A percentile compares a stretch with the other conserved stretches of the same genome.
Evolutionary conservation across 1,140 invertebrate genomes (phyloP).

Genomic region (Lucilia cuprina): DNA sequence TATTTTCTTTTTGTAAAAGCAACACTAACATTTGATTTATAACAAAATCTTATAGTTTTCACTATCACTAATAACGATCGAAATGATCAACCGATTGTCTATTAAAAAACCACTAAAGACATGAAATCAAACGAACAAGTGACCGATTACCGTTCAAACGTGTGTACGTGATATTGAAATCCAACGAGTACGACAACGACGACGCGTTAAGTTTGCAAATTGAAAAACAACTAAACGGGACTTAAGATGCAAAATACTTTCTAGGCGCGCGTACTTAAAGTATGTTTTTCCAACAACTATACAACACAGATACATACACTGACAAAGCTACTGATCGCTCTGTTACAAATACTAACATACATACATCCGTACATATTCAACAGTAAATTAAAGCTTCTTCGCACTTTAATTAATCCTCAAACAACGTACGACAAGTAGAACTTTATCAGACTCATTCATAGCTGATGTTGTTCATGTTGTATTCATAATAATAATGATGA

Average conservation of each 20-base stretch:
- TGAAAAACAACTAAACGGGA: conserved; percentile 60
- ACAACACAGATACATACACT: not conserved
- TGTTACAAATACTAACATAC: not conserved
- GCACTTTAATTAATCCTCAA: conserved; percentile 1
- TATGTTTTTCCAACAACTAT: conserved; percentile 2
- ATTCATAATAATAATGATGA: not conserved
- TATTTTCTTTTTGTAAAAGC: not conserved
- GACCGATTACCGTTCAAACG: conserved; percentile 18
- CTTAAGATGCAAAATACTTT: conserved; percentile 55
- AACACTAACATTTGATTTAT: not conserved
- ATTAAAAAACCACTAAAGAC: not conserved
- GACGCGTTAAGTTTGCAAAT: conserved; percentile 60
- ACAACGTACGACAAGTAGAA: conserved; percentile 7
- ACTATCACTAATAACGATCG: not conserved
- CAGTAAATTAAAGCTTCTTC: not conserved
- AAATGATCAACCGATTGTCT: not conserved
- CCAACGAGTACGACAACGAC: conserved; percentile 36
- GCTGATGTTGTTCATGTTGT: not conserved
- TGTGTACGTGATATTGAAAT: too few relatives aligned
- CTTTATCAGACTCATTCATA: not conserved
- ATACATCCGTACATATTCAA: too few relatives aligned
- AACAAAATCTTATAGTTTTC: not conserved
- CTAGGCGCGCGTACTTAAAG: conserved; percentile 43
- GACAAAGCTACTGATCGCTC: not conserved
- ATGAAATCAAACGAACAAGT: not conserved